phyloP scores from a whole-genome alignment of 2,888 invertebrate genomes.

The Drosophila mettleri region DNA sequence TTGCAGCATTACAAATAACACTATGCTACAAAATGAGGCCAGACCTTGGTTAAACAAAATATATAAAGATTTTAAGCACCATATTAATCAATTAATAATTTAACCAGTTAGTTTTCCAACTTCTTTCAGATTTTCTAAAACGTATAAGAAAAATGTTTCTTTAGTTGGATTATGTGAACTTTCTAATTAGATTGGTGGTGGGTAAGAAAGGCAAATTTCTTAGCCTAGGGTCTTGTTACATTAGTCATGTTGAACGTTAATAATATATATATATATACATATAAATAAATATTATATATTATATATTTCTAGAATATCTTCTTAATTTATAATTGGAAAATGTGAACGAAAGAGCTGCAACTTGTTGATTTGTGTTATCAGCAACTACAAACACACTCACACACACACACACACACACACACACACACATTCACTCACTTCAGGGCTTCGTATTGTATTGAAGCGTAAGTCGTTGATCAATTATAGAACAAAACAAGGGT shows the following conservation, averaged over 20 bases:
- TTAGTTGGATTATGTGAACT: not conserved
- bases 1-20: conserved; percentile 25
- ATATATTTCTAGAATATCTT: not conserved
- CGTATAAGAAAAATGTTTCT: not conserved
- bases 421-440: conserved; percentile 10
- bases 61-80: not conserved
- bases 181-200: not conserved
- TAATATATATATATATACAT: not conserved
- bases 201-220: not conserved
- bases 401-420: conserved; percentile 5
- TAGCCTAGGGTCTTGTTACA: no score
- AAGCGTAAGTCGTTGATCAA: conserved; percentile 3
- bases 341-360: not conserved
- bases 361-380: conserved; percentile 28
- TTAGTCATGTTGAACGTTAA: no score
- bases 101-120: not conserved
- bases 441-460: conserved; percentile 9
- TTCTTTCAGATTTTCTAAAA: not conserved
- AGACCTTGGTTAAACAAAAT: not conserved
- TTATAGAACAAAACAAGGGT: not conserved
- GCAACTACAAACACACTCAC: not conserved
- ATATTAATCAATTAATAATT: not conserved
- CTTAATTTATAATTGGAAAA: not conserved
- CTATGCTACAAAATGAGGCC: conserved; percentile 21
- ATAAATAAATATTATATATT: not conserved